Conservation (phyloP, 1,140 invertebrate species). For the Cepaea nemoralis region DNA sequence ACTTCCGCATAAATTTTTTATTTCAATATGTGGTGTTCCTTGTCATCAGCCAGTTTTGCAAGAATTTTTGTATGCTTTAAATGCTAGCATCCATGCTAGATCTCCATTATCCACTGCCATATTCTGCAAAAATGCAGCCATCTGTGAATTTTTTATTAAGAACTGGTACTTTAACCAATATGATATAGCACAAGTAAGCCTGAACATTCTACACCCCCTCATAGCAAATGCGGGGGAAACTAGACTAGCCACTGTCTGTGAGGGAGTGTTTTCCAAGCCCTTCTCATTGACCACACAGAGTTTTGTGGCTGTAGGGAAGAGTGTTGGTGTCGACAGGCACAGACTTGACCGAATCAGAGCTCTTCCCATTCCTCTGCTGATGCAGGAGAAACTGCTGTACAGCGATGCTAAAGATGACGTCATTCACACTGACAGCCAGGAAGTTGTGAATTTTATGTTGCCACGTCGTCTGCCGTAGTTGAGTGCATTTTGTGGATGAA, state of each 20-base stretch:
- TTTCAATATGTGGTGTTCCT: neutral
- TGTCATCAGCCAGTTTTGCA: neutral
- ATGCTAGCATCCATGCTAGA: neutral
- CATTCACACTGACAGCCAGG: neutral
- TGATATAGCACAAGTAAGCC: neutral
- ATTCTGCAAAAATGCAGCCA: neutral
- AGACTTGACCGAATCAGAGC: neutral
- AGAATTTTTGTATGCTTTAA: neutral
- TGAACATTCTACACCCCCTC: neutral
- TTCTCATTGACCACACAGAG: neutral
- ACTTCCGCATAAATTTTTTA: neutral
- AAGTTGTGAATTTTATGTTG: neutral
- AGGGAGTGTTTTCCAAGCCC: neutral
- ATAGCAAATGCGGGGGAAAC: neutral
- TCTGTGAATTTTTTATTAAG: neutral
- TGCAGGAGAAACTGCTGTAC: constrained; percentile 1
- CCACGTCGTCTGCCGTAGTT: neutral
- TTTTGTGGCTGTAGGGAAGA: neutral
- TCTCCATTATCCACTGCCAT: constrained; percentile 22
- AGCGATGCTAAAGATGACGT: neutral
- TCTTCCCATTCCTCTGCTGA: neutral
- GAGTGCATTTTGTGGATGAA: neutral
- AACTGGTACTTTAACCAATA: neutral
- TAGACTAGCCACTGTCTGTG: neutral
- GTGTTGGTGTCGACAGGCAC: neutral